Evolutionary conservation across 2,888 invertebrate genomes (phyloP), one percentile per base, ranked within the genome.

Genomic region (Drosophila rellima): DNA sequence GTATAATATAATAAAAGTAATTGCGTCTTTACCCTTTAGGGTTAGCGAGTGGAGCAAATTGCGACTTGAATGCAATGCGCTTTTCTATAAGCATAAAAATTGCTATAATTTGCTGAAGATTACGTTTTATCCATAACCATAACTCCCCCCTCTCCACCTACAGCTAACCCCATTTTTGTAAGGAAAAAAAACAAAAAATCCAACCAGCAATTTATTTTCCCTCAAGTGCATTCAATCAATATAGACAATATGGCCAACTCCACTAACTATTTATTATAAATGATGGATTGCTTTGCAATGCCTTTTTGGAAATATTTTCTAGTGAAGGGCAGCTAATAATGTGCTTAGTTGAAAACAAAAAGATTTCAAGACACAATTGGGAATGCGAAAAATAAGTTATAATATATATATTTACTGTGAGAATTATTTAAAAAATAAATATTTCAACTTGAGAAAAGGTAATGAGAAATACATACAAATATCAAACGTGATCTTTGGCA

Each of bases 11-110:
- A 89, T 90, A 83, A 89, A 90, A 90, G 90, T 91, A 90, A 91
- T 91, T 91, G 90, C 88, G 76, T 78, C 83, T 89, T 82, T 90
- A 88, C 90, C 91, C 91, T 90, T 90, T 88, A 89, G 91, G 91
- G 89, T 90, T 90, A 90, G 73, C 82, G 74, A 88, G 75, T 85
- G 79, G 33, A 88, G 83, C 82, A 86, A 86, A 88, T 87, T 86
- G 87, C 81, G 45, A 77, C 55, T 39, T 77, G 72, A 76, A 73
- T 77, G 82, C 72, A 68, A 66, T 78, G 70, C 72, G 72, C 74
- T 88, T 84, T 80, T 80, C 82, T 80, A 74, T 73, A 84, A 89
- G 85, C 86, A 87, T 83, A 87, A 86, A 91, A 91, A 91, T 91
- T 91, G 87, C 91, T 90, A 90, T 90, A 91, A 91, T 91, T 91